Evolutionary conservation across 2,113 vertebrate species (phyloP), one percentile per base, ranked within the genome.

Genomic region (Indri indri): DNA sequence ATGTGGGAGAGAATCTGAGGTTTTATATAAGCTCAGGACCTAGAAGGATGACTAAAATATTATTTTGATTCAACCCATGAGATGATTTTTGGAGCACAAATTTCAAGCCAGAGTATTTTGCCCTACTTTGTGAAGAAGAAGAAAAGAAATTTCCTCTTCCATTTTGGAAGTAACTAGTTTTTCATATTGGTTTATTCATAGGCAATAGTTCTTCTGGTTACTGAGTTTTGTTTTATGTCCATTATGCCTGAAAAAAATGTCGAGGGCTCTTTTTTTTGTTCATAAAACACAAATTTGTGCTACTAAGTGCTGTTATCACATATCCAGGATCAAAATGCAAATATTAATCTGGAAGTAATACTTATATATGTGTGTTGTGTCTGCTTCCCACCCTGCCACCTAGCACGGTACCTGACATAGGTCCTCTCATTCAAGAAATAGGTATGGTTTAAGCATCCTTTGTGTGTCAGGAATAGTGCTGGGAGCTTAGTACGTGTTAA

Each of bases 121-220:
- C 9, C 42, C 73, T 76, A 47, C 40, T 73, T 42, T 73, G 42
- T 52, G 63, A 90, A 90, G 54, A 66, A 42, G 20, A 47, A 6
- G 37, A 47, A 40, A 34, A 76, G 37, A 73, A 40, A 88, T 52
- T 88, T 88, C 32, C 42, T 88, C n/a, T 94, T 91, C 42, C 8
- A 45, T 83, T 94, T 95, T 88, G n/a, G 74, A 97, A 66, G 70
- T 83, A 66, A 77, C 50, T 90, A 9, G 47, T 89, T 73, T 90
- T 74, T 79, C 12, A 40, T 57, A 42, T 65, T 45, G 23, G 7
- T 59, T 86, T 83, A 74, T 70, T 89, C 23, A 52, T 40, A 81
- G 77, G 40, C 66, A 54, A 34, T 77, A 50, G n/a, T n/a, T 91
- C 18, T 90, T 88, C 10, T n/a, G 50, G 32, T 45, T 63, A 57